Conservation (phyloP, 2,113 vertebrate genomes). For the Xyrauchen texanus region DNA sequence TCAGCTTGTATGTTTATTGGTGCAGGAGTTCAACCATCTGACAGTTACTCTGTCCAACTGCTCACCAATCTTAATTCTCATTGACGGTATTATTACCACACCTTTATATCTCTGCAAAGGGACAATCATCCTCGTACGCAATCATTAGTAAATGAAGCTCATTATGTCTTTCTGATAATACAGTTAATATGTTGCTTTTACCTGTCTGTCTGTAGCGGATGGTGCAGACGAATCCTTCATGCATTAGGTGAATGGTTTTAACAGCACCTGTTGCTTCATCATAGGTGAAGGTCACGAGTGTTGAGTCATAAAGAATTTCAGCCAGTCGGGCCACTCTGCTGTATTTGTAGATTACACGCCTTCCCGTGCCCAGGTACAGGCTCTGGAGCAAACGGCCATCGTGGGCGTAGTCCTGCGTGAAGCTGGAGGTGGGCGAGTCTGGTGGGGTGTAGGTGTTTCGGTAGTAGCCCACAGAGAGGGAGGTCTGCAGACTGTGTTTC, state of each 20-base stretch:
- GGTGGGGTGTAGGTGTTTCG: slow-evolving; percentile 93
- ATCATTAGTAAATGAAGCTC: too few species aligned
- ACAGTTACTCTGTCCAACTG: slow-evolving; percentile 7
- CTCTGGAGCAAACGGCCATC: slow-evolving; percentile 88
- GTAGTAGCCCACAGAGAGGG: slow-evolving; percentile 93
- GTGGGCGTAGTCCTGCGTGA: slow-evolving; percentile 85
- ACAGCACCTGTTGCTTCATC: slow-evolving; percentile 94
- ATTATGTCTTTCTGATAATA: too few species aligned
- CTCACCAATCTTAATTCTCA: background rate
- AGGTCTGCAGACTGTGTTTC: slow-evolving; percentile 89
- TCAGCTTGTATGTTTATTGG: too few species aligned
- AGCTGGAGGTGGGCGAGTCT: slow-evolving; percentile 78
- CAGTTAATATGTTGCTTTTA: slow-evolving; percentile 48
- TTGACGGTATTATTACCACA: slow-evolving; percentile 1
- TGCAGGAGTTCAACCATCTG: background rate
- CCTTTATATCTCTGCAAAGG: slow-evolving; percentile 10
- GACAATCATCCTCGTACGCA: background rate
- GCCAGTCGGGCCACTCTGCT: slow-evolving; percentile 86
- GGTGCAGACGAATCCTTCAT: slow-evolving; percentile 94
- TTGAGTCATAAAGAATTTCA: slow-evolving; percentile 94
- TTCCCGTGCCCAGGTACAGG: slow-evolving; percentile 86
- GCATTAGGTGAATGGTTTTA: slow-evolving; percentile 96
- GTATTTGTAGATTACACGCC: slow-evolving; percentile 90
- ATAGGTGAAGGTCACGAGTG: slow-evolving; percentile 94
- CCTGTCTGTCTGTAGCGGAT: slow-evolving; percentile 97